phyloP scores from a whole-genome alignment of 2,113 vertebrate species.

The Nanorana parkeri region DNA sequence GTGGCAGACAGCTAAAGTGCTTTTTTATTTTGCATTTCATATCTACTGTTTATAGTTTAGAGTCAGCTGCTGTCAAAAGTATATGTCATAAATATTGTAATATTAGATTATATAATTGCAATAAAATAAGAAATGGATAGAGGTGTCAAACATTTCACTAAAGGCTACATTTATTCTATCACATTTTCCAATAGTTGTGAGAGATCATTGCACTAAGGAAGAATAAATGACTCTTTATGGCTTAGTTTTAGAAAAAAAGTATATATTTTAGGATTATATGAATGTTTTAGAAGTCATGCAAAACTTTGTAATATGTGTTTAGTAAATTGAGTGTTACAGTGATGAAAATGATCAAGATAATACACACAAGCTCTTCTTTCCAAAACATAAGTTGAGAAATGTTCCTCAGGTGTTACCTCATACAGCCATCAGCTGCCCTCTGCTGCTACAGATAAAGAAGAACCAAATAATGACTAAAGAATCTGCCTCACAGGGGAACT shows the following conservation, averaged over 20 bases:
- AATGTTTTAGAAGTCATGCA: neutral
- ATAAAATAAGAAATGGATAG: constrained; percentile 1
- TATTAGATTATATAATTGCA: constrained; percentile 6
- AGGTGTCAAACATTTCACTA: neutral
- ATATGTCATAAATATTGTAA: neutral
- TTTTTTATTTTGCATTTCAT: constrained; percentile 7
- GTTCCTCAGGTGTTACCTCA: no score
- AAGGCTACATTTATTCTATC: constrained; percentile 1
- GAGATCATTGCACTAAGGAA: neutral
- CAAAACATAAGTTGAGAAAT: no score
- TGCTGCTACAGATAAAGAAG: no score
- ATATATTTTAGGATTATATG: neutral
- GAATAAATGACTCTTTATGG: neutral
- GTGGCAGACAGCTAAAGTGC: constrained; percentile 19
- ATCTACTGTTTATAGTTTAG: neutral
- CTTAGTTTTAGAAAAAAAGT: neutral
- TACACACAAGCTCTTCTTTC: no score
- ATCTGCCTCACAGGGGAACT: no score
- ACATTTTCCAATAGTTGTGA: neutral
- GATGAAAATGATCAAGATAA: no score
- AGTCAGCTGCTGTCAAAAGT: neutral
- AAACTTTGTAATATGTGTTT: no score
- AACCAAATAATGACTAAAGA: no score
- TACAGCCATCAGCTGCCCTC: no score
- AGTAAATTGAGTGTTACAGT: no score